phyloP scores from a whole-genome alignment of 2,113 vertebrate species.

The Cololabis saira region DNA sequence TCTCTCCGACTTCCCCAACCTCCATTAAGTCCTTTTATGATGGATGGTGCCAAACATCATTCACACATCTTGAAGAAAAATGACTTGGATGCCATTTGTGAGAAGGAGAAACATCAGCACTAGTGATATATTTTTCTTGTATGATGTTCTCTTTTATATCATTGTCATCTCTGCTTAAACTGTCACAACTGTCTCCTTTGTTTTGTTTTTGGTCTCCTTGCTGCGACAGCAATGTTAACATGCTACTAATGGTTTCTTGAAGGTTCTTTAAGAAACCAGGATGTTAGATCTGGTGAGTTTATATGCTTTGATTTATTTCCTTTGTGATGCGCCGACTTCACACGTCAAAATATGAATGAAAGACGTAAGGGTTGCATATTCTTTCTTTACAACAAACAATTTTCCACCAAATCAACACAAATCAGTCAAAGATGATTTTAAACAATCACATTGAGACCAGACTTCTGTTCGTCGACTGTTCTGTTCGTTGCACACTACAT shows the following conservation, averaged over 20 bases:
- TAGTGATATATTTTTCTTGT: slow-evolving; percentile 63
- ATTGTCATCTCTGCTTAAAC: slow-evolving; percentile 69
- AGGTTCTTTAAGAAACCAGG: slow-evolving; percentile 57
- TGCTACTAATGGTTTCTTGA: slow-evolving; percentile 47
- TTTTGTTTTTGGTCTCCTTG: slow-evolving; percentile 45
- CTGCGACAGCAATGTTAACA: slow-evolving; percentile 62
- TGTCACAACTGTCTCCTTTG: slow-evolving; percentile 71
- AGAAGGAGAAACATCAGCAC: slow-evolving; percentile 78
- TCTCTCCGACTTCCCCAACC: slow-evolving; percentile 65
- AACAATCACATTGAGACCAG: no score
- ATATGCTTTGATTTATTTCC: slow-evolving; percentile 51
- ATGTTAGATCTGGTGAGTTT: slow-evolving; percentile 49
- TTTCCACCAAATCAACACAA: slow-evolving; percentile 24
- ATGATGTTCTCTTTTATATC: slow-evolving; percentile 76
- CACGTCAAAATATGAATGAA: slow-evolving; percentile 46
- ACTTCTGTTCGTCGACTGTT: no score
- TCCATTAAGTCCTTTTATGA: slow-evolving; percentile 75
- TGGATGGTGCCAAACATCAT: slow-evolving; percentile 78
- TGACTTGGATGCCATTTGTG: slow-evolving; percentile 75
- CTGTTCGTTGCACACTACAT: no score
- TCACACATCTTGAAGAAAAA: slow-evolving; percentile 79
- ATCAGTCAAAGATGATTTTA: slow-evolving; percentile 1
- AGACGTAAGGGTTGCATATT: slow-evolving; percentile 22
- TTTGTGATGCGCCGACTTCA: slow-evolving; percentile 41
- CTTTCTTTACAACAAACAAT: background rate